Percentiles rank a stretch among this genome's conserved stretches.
Evolutionary conservation across 2,888 invertebrate genomes (phyloP).

Genomic region (Mesopsocus fuscifrons): DNA sequence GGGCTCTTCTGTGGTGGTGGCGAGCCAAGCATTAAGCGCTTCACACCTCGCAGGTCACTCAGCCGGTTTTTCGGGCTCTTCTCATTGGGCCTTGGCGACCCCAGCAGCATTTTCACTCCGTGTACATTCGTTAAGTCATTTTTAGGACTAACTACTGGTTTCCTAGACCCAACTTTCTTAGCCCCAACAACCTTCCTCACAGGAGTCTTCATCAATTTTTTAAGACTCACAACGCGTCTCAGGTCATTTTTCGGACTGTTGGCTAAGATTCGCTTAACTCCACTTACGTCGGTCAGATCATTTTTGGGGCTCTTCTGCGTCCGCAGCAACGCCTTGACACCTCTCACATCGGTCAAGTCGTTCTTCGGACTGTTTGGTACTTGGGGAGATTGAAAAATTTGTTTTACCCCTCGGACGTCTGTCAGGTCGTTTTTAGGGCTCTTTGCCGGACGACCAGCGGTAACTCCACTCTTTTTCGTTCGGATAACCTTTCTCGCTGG

Average conservation of each 20-base stretch:
- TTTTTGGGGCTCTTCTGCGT: constrained; percentile 2
- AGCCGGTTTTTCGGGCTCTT: background rate
- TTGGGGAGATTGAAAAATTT: background rate
- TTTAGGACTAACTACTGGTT: too few relatives aligned
- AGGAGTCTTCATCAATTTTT: background rate
- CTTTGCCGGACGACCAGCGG: background rate
- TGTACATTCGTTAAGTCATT: background rate
- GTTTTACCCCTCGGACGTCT: constrained; percentile 4
- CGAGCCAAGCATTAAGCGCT: too few relatives aligned
- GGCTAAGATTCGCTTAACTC: background rate
- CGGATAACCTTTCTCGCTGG: background rate
- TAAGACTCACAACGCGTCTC: background rate
- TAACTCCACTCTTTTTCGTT: background rate
- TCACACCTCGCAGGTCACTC: background rate
- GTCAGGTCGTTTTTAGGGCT: constrained; percentile 1
- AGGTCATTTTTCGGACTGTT: background rate
- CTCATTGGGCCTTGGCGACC: too few relatives aligned
- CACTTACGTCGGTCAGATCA: background rate
- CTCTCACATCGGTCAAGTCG: background rate
- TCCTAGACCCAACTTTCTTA: too few relatives aligned
- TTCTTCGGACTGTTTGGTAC: background rate
- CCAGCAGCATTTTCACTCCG: background rate
- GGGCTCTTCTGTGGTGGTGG: constrained; percentile 3
- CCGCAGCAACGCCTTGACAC: background rate
- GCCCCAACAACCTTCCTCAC: too few relatives aligned